Evolutionary conservation across 2,797 vertebrate species (phyloP), one percentile per base, ranked within the genome.

Genomic region (Dallia pectoralis): DNA sequence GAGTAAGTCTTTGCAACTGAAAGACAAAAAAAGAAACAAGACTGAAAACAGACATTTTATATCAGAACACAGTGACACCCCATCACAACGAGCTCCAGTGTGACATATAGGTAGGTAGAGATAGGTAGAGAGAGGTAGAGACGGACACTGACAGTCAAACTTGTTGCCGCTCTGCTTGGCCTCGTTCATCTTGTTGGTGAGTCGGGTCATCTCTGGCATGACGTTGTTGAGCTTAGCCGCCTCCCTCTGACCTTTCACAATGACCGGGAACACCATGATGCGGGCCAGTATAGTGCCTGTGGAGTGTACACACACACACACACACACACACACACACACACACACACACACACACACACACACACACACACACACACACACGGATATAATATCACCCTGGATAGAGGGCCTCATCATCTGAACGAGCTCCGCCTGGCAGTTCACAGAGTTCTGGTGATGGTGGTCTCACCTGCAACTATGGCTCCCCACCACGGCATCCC

Each of bases 401-500:
- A 56, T 59, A n/a, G 53, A 9, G 22, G 51, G 49, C n/a, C 16
- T 22, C 5, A n/a, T 53, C 5, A 53, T n/a, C n/a, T 19, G 8
- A 56, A 22, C 11, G n/a, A 56, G 51, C 51, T 56, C 51, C 2
- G 8, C 9, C 11, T 5, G 62, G 27, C 61, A 16, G 30, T 11
- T 12, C 30, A 33, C 29, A 33, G 15, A 32, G 29, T 18, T 64
- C 62, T 18, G 62, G 30, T 19, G 15, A 33, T 36, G 32, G 33
- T 15, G 47, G 1, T 65, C 88, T 93, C 81, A 97, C 96, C 96
- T 67, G 80, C 79, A 56, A 94, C 93, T 9, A 97, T 97, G 74
- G 96, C 95, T 0, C 93, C 95, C 96, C 96, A 97, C 96, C 96
- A 97, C 14, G 96, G 96, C 25, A 97, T 77, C 30, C 94, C 96